Percentiles rank a stretch among this genome's conserved stretches.
Evolutionary conservation across 2,797 vertebrate species (phyloP).

Genomic region (Aulostomus chinensis): DNA sequence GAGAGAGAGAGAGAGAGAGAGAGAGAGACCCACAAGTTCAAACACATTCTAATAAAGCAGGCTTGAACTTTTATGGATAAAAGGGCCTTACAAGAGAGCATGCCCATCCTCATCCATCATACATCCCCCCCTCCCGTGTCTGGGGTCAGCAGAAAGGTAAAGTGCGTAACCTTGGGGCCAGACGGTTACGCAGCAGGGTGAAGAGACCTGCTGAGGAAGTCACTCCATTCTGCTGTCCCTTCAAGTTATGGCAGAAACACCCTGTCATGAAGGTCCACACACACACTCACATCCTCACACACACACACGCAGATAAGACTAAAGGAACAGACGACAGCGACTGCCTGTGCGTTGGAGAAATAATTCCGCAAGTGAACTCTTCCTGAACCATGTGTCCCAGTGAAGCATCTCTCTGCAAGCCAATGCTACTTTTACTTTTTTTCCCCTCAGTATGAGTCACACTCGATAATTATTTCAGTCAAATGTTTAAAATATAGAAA

Average conservation of each 20-base stretch:
- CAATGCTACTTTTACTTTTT: not conserved
- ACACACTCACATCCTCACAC: too few species aligned
- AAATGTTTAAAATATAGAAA: constrained; percentile 26
- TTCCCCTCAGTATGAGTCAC: not conserved
- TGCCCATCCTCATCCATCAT: constrained; percentile 1
- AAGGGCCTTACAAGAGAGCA: constrained; percentile 4
- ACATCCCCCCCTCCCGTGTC: constrained; percentile 13
- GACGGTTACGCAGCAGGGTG: constrained; percentile 70
- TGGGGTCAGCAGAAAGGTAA: constrained; percentile 61
- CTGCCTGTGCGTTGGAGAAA: constrained; percentile 1
- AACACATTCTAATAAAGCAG: constrained; percentile 28
- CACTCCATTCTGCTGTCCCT: constrained; percentile 39
- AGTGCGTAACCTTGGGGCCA: constrained; percentile 64
- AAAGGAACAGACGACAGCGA: constrained; percentile 4
- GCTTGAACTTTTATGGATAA: constrained; percentile 10
- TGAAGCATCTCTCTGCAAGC: constrained; percentile 3
- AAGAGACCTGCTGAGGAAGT: constrained; percentile 50
- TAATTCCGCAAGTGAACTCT: constrained; percentile 6
- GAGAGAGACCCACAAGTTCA: constrained; percentile 21
- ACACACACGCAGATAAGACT: constrained; percentile 12
- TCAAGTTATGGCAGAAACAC: constrained; percentile 38
- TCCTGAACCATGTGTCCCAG: not conserved
- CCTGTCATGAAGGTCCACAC: too few species aligned
- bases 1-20: constrained; percentile 28
- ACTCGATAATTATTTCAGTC: constrained; percentile 5